phyloP scores from a whole-genome alignment of 2,888 invertebrate species.

The Drosophila koepferae region DNA sequence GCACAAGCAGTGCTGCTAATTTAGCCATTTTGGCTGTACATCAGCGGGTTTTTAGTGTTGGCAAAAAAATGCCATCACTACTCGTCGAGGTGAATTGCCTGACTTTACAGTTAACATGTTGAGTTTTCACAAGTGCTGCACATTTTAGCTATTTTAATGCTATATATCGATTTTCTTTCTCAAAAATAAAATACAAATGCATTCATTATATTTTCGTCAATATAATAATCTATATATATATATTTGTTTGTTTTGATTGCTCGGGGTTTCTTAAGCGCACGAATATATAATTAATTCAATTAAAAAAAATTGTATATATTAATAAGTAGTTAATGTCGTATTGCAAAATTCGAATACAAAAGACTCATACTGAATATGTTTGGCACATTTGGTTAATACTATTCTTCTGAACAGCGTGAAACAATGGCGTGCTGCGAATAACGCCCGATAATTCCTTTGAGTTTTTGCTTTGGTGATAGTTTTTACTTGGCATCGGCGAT shows the following conservation, averaged over 20 bases:
- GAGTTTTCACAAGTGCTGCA: background rate
- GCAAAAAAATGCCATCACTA: background rate
- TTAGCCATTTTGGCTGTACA: background rate
- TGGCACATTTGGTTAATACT: constrained; percentile 83
- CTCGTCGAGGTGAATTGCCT: background rate
- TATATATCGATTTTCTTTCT: background rate
- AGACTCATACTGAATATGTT: constrained; percentile 83
- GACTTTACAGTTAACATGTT: too few species aligned
- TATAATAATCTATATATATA: constrained; percentile 10
- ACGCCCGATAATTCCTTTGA: constrained; percentile 83
- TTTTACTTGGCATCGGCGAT: constrained; percentile 84
- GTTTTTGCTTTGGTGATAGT: constrained; percentile 83
- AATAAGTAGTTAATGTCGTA: constrained; percentile 61
- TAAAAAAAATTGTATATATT: constrained; percentile 45
- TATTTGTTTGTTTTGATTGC: constrained; percentile 33
- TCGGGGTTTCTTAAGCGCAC: constrained; percentile 37
- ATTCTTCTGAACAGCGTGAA: constrained; percentile 81
- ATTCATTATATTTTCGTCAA: constrained; percentile 21
- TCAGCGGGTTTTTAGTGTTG: background rate
- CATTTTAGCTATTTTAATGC: background rate
- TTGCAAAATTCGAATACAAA: constrained; percentile 61
- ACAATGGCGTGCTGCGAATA: constrained; percentile 83
- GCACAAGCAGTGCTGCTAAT: background rate
- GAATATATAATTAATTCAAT: constrained; percentile 47
- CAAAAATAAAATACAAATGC: background rate